Conservation (phyloP, 2,888 invertebrate species). For the Lamproptera curius region DNA sequence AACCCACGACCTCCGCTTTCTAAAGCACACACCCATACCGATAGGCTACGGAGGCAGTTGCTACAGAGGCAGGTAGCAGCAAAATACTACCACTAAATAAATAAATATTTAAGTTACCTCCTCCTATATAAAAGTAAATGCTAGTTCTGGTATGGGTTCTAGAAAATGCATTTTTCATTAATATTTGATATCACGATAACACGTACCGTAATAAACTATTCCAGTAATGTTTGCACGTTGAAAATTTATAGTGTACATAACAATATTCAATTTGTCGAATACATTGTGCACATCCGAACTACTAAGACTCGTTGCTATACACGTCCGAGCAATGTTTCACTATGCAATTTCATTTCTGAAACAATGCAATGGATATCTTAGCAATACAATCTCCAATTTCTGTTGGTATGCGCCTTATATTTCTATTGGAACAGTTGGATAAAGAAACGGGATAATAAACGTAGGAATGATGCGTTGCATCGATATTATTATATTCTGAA, state of each 20-base stretch:
- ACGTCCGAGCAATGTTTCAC: slow-evolving; percentile 12
- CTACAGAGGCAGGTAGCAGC: too few relatives aligned
- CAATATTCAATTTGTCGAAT: slow-evolving; percentile 7
- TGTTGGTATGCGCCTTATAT: not conserved
- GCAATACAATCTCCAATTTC: slow-evolving; percentile 13
- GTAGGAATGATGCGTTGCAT: not conserved
- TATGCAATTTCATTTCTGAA: slow-evolving; percentile 19
- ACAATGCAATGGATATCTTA: slow-evolving; percentile 20
- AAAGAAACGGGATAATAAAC: slow-evolving; percentile 5
- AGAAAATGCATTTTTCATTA: too few relatives aligned
- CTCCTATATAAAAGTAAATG: too few relatives aligned
- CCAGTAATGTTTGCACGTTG: not conserved
- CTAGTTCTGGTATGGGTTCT: too few relatives aligned
- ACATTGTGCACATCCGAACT: slow-evolving; percentile 4
- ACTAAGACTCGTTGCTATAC: slow-evolving; percentile 2
- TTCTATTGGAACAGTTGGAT: slow-evolving; percentile 14
- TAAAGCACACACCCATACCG: too few relatives aligned
- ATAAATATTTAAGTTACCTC: too few relatives aligned
- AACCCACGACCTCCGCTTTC: too few relatives aligned
- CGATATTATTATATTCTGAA: not conserved
- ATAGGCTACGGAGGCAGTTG: too few relatives aligned
- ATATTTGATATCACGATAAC: too few relatives aligned
- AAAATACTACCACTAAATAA: too few relatives aligned
- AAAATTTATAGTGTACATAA: not conserved
- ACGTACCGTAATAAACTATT: too few relatives aligned